phyloP scores from a whole-genome alignment of 2,888 invertebrate species.

The Ecliptopera silaceata region DNA sequence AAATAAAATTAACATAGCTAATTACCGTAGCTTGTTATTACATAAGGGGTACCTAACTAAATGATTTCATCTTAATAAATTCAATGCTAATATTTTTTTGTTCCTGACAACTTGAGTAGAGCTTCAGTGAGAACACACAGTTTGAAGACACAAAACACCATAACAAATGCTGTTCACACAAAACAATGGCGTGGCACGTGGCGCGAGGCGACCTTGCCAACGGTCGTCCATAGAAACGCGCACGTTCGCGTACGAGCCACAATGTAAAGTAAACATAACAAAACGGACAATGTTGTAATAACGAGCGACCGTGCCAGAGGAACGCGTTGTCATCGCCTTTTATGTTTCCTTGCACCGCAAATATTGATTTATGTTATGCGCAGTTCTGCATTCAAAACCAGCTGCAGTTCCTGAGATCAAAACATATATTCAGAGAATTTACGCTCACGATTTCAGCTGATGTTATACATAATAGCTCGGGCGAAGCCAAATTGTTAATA shows the following conservation, averaged over 20 bases:
- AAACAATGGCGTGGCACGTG: slow-evolving; percentile 56
- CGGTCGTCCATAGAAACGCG: slow-evolving; percentile 46
- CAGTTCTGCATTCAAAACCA: slow-evolving; percentile 1
- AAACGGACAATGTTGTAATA: slow-evolving; percentile 48
- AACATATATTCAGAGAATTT: slow-evolving; percentile 3
- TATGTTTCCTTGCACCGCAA: slow-evolving; percentile 30
- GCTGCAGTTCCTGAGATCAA: neutral
- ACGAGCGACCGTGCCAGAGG: slow-evolving; percentile 45
- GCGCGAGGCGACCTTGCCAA: slow-evolving; percentile 67
- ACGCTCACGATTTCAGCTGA: slow-evolving; percentile 7
- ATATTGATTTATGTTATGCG: slow-evolving; percentile 27
- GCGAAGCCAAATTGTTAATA: neutral
- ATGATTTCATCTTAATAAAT: neutral
- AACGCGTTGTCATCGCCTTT: slow-evolving; percentile 46
- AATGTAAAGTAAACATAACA: slow-evolving; percentile 52
- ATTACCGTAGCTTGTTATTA: slow-evolving; percentile 10
- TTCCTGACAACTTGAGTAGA: too few relatives aligned
- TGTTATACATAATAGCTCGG: neutral
- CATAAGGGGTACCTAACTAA: neutral
- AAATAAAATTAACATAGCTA: slow-evolving; percentile 1
- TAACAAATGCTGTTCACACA: slow-evolving; percentile 43
- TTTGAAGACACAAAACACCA: slow-evolving; percentile 27
- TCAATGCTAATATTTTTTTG: neutral
- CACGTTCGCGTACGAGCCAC: slow-evolving; percentile 44
- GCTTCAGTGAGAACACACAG: slow-evolving; percentile 1